These are phyloP conservation scores for Agrochola lychnidis DNA, from an alignment of 2,888 invertebrate genomes.

Conservation along the genomic window DNA sequence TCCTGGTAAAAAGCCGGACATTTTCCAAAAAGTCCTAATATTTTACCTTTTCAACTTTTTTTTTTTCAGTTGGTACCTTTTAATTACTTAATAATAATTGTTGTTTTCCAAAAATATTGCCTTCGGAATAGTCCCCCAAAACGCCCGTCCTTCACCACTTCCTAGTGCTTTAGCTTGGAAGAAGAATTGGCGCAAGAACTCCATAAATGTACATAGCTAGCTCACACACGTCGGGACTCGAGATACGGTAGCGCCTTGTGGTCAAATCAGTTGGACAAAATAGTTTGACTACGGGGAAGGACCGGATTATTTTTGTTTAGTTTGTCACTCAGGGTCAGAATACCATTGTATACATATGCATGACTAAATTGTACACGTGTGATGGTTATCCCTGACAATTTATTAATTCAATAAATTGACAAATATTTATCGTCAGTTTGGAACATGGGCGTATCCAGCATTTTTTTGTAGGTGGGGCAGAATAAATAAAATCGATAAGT, in stretches of 20 bases:
- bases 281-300: no score
- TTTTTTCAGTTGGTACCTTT: no score
- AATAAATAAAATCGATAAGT: no score
- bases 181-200: no score
- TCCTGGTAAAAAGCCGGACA: not conserved
- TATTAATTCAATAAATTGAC: slow-evolving; percentile 16
- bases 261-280: no score
- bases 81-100: not conserved
- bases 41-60: not conserved
- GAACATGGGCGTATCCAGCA: no score
- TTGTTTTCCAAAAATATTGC: not conserved
- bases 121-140: not conserved
- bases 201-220: not conserved
- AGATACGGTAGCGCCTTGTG: no score
- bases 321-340: not conserved
- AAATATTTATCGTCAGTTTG: not conserved
- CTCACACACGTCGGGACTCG: not conserved
- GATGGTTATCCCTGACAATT: slow-evolving; percentile 4
- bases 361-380: not conserved
- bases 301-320: not conserved
- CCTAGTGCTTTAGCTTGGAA: no score
- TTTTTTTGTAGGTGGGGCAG: no score
- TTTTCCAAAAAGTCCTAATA: not conserved
- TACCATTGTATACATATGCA: not conserved
- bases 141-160: no score